Base-by-base conservation (phyloP, 64 coral and sea anemone species). In the Astreopora myriophthalma region DNA sequence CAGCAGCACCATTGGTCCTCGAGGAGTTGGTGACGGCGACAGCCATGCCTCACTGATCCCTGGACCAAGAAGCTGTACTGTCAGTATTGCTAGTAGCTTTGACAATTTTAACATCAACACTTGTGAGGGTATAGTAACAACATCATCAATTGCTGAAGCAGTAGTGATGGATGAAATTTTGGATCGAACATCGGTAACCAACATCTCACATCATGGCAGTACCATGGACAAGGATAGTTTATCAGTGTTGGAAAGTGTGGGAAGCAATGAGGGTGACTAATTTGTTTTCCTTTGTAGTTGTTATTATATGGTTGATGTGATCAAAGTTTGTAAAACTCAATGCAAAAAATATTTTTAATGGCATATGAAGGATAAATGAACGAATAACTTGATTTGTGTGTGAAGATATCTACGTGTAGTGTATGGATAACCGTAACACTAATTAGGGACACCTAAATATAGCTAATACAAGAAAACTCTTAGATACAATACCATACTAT, bases 1-100 rank as follows among this genome's bases (percentile, higher is more conserved):
- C 65, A 95, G 97, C 26, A 93, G 94, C n/a, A 93, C 83, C 8
- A 96, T 96, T 66, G 91, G 94, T 36, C 94, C 61, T 2, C 87
- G 94, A 64, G 93, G 80, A 34, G 89, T 17, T 34, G 91, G 75
- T 16, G 97, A 99, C 63, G 92, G 85, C 11, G 96, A 92, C 37
- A 98, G 96, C 34, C 96, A 98, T 4, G 94, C 94, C 10, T 99
- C 97, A 3, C 87, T 99, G 14, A 93, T 99, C 35, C 97, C 97
- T 52, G 97, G 90, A 17, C 97, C 97, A 9, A 87, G 97, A 10
- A 99, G 97, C 69, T 99, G 97, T 29, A 95, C 97, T n/a, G 94
- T 96, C 20, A 99, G 97, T 42, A 99, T 99, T 71, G 85, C 97
- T 40, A 99, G 97, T 74, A 99, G 97, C 73, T 96, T 99, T 74